A percentile compares a stretch with the other conserved stretches of the same genome.
These are phyloP conservation scores for Monochamus alternatus DNA, from an alignment of 2,888 invertebrate genomes.

Conservation along the genomic window DNA sequence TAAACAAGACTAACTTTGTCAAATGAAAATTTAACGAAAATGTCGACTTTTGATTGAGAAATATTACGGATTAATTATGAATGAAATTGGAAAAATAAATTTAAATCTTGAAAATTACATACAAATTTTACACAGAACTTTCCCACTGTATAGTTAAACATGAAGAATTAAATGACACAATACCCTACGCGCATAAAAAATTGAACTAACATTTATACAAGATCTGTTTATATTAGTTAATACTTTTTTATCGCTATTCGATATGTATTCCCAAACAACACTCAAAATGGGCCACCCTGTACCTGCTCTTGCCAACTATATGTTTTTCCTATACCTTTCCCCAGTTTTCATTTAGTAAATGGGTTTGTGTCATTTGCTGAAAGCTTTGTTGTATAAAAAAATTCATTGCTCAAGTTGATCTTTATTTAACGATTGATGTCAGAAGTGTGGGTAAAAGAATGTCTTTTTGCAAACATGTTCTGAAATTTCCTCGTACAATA, in stretches of 20 bases:
- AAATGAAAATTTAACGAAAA: too few species aligned
- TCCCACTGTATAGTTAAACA: too few species aligned
- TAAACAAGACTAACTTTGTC: too few species aligned
- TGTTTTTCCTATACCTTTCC: slow-evolving; percentile 17
- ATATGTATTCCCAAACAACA: too few species aligned
- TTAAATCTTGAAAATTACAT: too few species aligned
- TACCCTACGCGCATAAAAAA: too few species aligned
- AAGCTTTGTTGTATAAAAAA: slow-evolving; percentile 19
- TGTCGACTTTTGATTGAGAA: too few species aligned
- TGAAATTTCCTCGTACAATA: too few species aligned
- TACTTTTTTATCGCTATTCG: not conserved
- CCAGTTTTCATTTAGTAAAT: slow-evolving; percentile 22
- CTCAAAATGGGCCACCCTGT: not conserved
- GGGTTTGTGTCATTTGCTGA: slow-evolving; percentile 27
- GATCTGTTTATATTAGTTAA: not conserved
- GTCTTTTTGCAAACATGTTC: not conserved
- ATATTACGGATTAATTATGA: too few species aligned
- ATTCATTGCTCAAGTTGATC: not conserved
- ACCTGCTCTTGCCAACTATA: not conserved
- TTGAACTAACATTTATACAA: not conserved
- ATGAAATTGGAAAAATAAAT: too few species aligned
- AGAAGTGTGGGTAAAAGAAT: not conserved
- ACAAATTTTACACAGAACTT: too few species aligned
- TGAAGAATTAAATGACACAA: too few species aligned
- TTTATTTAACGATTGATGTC: not conserved